These are phyloP conservation scores for Harmothoe impar DNA, from an alignment of 2,888 invertebrate genomes.

Conservation along the genomic window DNA sequence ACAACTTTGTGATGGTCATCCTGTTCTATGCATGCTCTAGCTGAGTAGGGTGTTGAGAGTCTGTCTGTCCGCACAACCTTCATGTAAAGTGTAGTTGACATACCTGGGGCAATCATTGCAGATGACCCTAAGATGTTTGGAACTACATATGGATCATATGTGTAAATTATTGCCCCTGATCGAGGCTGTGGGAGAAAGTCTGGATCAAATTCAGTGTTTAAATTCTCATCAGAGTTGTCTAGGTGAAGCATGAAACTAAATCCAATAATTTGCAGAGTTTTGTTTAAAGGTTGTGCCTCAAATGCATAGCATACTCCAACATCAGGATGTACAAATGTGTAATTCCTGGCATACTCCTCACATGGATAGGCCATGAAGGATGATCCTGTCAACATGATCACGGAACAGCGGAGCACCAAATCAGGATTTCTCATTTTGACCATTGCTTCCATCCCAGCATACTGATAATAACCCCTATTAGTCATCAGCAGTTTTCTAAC, in stretches of 20 bases:
- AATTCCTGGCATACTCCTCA: neutral
- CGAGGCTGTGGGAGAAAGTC: neutral
- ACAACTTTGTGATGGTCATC: neutral
- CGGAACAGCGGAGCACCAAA: neutral
- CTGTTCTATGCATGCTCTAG: neutral
- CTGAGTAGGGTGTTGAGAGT: slow-evolving; percentile 15
- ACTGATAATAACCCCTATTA: neutral
- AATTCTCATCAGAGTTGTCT: neutral
- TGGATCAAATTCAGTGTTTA: neutral
- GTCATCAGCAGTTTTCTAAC: neutral
- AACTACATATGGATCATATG: neutral
- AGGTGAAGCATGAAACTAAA: neutral
- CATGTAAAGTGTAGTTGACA: neutral
- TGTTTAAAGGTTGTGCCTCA: neutral
- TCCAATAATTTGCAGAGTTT: neutral
- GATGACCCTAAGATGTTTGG: neutral
- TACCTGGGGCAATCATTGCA: neutral
- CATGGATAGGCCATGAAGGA: neutral
- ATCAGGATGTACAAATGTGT: neutral
- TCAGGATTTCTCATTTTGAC: neutral
- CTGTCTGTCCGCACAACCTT: neutral
- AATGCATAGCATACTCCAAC: neutral
- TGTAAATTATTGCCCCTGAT: neutral
- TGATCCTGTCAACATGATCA: too few relatives aligned
- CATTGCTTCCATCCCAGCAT: neutral